These are phyloP conservation scores for Candidula unifasciata DNA, from an alignment of 2,888 invertebrate genomes.

Conservation along the genomic window DNA sequence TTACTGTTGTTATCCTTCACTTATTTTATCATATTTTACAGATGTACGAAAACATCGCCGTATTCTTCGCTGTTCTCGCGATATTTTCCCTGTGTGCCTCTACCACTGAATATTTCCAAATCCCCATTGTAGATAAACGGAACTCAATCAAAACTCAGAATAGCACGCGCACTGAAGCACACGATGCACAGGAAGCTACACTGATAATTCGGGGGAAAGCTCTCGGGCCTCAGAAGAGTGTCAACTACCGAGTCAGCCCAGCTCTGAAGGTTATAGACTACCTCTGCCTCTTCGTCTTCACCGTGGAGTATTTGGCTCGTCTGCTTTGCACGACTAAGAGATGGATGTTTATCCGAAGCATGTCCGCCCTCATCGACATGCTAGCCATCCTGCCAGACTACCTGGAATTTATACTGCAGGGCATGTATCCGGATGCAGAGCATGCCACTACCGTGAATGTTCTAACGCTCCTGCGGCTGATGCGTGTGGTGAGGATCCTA, in stretches of 20 bases:
- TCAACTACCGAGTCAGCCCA: conserved; percentile 52
- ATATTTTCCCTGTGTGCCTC: conserved; percentile 57
- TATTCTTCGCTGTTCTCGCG: conserved; percentile 48
- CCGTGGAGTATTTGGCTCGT: conserved; percentile 65
- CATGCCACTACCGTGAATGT: background rate
- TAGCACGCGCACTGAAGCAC: too few relatives aligned
- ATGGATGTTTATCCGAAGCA: conserved; percentile 57
- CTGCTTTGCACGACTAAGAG: conserved; percentile 62
- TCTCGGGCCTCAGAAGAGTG: conserved; percentile 26
- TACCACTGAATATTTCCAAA: conserved; percentile 51
- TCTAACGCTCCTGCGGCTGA: conserved; percentile 62
- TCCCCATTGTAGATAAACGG: background rate
- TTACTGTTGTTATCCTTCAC: too few relatives aligned
- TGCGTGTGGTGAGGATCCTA: conserved; percentile 70
- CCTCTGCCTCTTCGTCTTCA: conserved; percentile 67
- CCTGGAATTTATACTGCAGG: conserved; percentile 62
- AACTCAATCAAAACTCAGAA: background rate
- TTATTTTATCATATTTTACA: background rate
- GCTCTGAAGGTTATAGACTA: conserved; percentile 62
- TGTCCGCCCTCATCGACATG: conserved; percentile 58
- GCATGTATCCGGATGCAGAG: background rate
- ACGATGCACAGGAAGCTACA: background rate
- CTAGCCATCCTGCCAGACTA: conserved; percentile 68
- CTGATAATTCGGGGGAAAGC: background rate
- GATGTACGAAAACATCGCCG: background rate